phyloP scores from a whole-genome alignment of 1,140 invertebrate species.

The Hypothenemus hampei region DNA sequence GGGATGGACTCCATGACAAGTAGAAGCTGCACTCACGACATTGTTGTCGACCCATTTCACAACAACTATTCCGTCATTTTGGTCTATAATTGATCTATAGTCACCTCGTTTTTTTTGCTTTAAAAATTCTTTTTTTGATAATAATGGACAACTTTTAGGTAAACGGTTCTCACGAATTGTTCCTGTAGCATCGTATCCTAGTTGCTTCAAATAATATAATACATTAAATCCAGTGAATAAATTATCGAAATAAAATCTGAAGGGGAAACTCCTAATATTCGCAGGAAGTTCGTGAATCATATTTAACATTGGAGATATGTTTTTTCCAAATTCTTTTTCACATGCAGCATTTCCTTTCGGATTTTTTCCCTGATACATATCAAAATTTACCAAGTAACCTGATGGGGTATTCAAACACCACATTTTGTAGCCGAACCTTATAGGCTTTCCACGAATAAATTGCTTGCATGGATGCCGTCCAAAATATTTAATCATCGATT shows the following conservation, averaged over 20 bases:
- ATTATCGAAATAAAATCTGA: conserved; percentile 18
- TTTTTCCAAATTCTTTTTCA: conserved; percentile 23
- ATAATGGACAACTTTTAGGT: too few species aligned
- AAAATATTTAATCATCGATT: conserved; percentile 31
- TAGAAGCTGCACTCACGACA: background rate
- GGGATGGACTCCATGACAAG: background rate
- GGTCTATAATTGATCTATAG: background rate
- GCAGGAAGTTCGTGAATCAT: conserved; percentile 2
- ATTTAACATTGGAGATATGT: background rate
- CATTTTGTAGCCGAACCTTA: conserved; percentile 26
- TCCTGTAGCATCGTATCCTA: background rate
- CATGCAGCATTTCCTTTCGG: conserved; percentile 3
- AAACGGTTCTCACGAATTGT: conserved; percentile 1
- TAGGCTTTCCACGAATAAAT: conserved; percentile 30
- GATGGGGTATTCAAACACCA: conserved; percentile 14
- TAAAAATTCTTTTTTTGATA: conserved; percentile 5
- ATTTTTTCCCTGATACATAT: conserved; percentile 36
- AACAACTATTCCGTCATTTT: background rate
- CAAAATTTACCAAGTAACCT: conserved; percentile 32
- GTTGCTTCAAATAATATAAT: background rate
- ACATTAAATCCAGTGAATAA: conserved; percentile 8
- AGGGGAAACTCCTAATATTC: background rate
- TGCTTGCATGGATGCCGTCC: conserved; percentile 33
- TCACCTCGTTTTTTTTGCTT: background rate
- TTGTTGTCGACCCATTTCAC: conserved; percentile 11